Conservation (phyloP, 2,888 invertebrate genomes). For the Pseudoips prasinana region DNA sequence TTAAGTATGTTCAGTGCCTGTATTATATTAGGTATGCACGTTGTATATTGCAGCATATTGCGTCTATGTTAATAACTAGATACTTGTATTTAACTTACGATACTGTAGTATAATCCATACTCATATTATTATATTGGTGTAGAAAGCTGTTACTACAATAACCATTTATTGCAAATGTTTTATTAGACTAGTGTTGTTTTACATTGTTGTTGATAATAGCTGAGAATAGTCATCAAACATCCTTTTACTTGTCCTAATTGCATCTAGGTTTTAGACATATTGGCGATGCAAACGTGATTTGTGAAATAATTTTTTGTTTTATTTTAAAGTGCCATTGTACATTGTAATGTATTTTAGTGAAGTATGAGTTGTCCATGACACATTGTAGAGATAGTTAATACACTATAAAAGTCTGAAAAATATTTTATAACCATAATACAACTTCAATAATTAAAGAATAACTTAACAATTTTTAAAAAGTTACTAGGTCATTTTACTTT, state of each 20-base stretch:
- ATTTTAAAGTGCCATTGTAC: constrained; percentile 32
- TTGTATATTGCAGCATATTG: constrained; percentile 24
- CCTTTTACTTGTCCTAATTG: no score
- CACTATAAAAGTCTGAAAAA: constrained; percentile 11
- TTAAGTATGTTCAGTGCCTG: constrained; percentile 37
- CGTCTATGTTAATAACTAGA: constrained; percentile 25
- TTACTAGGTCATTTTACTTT: no score
- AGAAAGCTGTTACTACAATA: constrained; percentile 8
- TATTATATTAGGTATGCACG: constrained; percentile 30
- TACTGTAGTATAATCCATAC: constrained; percentile 18
- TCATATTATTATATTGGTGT: constrained; percentile 15
- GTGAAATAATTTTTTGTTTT: constrained; percentile 24
- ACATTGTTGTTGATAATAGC: background rate
- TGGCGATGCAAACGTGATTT: constrained; percentile 23
- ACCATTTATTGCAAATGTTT: constrained; percentile 13
- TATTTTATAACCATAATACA: no score
- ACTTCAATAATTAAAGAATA: no score
- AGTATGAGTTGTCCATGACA: constrained; percentile 40
- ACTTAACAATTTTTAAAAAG: no score
- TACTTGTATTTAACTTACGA: constrained; percentile 24
- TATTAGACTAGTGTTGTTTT: constrained; percentile 10
- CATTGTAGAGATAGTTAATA: constrained; percentile 25
- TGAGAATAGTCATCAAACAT: no score
- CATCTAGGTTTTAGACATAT: constrained; percentile 3
- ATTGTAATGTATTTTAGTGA: constrained; percentile 32